Evolutionary conservation across 2,113 vertebrate species (phyloP), one percentile per base, ranked within the genome.

Genomic region (Hiodon tergisus): DNA sequence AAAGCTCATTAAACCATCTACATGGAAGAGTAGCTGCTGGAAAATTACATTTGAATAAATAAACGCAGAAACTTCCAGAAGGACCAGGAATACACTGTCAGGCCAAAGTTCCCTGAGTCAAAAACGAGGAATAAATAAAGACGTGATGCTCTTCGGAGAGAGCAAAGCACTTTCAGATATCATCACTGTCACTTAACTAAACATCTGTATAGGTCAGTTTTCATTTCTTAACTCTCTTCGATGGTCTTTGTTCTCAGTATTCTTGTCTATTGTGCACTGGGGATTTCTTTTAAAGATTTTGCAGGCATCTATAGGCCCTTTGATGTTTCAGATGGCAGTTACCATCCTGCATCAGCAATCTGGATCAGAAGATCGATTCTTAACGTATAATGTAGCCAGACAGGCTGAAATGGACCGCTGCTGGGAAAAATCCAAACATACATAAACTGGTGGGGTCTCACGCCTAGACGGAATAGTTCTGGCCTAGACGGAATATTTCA

Each of bases 21-120:
- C 71, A 71, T 77, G 77, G 76, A 77, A 78, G 73, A 77, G 81
- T 82, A 84, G 80, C 82, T 72, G 76, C 62, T 58, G n/a, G 47
- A 68, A 57, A 82, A 83, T 78, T 72, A 73, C 80, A 79, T 67
- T 78, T 78, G 77, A 84, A 83, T 83, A 81, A 87, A 80, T 85
- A 85, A 85, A 80, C 73, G 76, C 51, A 63, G 67, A 67, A 57
- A 75, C 74, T 69, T 80, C 86, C 77, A 83, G 77, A 76, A 75
- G 75, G 72, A 81, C 58, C 71, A 62, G 76, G 78, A 81, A 81
- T 81, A 83, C 77, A 77, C 71, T 75, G 65, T 78, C 76, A 81
- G 82, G 81, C 82, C 86, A 79, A 61, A 76, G 75, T 66, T 17
- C 60, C 62, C 63, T 61, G 76, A 69, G 78, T 76, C 68, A 47